phyloP scores from a whole-genome alignment of 2,113 vertebrate species.

The Silurus asotus region DNA sequence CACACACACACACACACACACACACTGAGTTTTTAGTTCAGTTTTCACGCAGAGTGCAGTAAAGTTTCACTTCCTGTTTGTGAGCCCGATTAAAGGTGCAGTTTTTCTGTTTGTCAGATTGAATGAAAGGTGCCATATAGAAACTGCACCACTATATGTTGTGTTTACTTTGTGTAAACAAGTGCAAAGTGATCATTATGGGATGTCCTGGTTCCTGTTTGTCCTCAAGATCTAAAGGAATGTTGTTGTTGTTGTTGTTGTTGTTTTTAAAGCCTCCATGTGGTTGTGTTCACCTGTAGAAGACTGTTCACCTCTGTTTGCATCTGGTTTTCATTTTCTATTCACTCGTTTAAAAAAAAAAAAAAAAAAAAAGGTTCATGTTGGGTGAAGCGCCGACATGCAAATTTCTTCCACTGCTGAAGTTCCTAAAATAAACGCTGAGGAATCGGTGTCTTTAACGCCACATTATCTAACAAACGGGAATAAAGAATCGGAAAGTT shows the following conservation, averaged over 20 bases:
- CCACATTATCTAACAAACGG: neutral
- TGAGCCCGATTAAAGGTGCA: neutral
- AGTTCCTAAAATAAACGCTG: neutral
- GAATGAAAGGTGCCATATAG: neutral
- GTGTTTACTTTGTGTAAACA: neutral
- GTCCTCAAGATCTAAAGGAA: neutral
- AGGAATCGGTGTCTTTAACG: neutral
- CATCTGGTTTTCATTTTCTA: neutral
- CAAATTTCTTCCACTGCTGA: neutral
- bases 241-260: no score
- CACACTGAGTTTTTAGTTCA: neutral
- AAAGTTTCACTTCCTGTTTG: neutral
- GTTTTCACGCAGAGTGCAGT: neutral
- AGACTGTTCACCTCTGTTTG: neutral
- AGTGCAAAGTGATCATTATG: neutral
- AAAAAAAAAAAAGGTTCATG: neutral
- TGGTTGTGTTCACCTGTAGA: neutral
- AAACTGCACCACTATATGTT: neutral
- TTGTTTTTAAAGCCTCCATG: neutral
- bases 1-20: neutral
- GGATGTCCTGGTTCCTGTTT: neutral
- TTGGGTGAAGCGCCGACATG: neutral
- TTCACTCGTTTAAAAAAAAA: neutral
- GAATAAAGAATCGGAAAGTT: no score
- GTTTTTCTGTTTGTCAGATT: neutral